Conservation (phyloP, 2,888 invertebrate genomes). For the Smittia aterrima region DNA sequence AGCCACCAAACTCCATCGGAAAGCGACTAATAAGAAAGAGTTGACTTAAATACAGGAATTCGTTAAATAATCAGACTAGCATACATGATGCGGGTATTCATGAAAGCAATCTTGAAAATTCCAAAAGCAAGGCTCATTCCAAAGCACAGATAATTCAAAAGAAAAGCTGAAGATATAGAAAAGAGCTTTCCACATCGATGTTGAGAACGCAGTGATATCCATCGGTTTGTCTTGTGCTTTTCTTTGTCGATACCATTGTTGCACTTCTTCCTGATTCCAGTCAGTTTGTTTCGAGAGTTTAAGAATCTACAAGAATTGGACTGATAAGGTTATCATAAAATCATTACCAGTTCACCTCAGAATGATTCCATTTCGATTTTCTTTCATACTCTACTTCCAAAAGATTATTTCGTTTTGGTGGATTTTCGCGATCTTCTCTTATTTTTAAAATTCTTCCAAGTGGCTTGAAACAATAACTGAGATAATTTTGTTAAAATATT, state of each 20-base stretch:
- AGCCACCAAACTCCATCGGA: constrained; percentile 90
- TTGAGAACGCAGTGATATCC: constrained; percentile 85
- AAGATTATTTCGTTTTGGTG: constrained; percentile 66
- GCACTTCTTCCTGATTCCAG: constrained; percentile 80
- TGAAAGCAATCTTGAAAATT: constrained; percentile 83
- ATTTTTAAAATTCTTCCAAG: constrained; percentile 79
- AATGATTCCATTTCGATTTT: not conserved
- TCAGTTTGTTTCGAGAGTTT: constrained; percentile 72
- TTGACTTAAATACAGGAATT: not conserved
- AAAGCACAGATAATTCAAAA: constrained; percentile 76
- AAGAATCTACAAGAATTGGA: constrained; percentile 56
- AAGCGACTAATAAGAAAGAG: constrained; percentile 62
- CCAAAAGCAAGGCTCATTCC: constrained; percentile 94
- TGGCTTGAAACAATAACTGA: constrained; percentile 78
- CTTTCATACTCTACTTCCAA: constrained; percentile 60
- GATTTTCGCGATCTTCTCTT: constrained; percentile 73
- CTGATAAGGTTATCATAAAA: not conserved
- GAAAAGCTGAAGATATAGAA: constrained; percentile 81
- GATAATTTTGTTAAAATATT: constrained; percentile 13
- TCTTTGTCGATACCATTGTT: constrained; percentile 85
- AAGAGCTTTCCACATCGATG: constrained; percentile 84
- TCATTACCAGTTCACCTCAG: not conserved
- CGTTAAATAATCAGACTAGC: constrained; percentile 43
- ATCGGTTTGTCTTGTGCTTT: constrained; percentile 84
- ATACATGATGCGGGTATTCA: constrained; percentile 73